Evolutionary conservation across 1,140 invertebrate genomes (phyloP), one percentile per base, ranked within the genome.

Genomic region (Cheumatopsyche charites): DNA sequence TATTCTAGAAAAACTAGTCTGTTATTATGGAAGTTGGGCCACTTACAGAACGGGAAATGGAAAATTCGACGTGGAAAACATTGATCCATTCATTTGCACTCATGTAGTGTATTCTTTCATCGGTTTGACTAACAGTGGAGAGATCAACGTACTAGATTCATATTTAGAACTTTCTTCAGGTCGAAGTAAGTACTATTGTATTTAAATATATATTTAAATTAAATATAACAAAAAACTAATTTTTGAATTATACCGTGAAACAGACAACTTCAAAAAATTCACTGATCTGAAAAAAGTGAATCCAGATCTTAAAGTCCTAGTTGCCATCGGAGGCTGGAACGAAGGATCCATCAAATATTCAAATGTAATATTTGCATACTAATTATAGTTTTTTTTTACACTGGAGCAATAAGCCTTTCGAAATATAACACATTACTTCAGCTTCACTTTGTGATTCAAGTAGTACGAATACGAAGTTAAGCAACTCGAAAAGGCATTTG

Each of bases 291-390:
- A 66, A 29, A 49, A 26, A 66, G 47, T 66, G 1, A 66, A 66
- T 47, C 63, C 63, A 23, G 11, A 45, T 47, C 23, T 66, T 17
- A 66, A 66, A 41, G 47, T 89, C 0, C 73, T 93, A 45, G 76
- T 92, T 4, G 90, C 90, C 13, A 86, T 94, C 41, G 92, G 92
- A 11, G 92, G 92, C 13, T 94, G 91, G 91, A 90, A 89, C 77
- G 89, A 92, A 80, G 90, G 90, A 19, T 90, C 89, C 0, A 80
- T 79, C 5, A 90, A 87, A 71, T 92, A 89, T 79, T 91, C 90
- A 23, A 11, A 23, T 21, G 55, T 58, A 88, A 85, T 68, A 83
- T 86, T 74, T 83, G 82, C 15, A 84, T 83, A 0, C 11, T 9
- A 0, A 84, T 36, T 36, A 36, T 36, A 4, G 3, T 4, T 36